Evolutionary conservation across 2,797 vertebrate species (phyloP).

Genomic region (Chelon labrosus): DNA sequence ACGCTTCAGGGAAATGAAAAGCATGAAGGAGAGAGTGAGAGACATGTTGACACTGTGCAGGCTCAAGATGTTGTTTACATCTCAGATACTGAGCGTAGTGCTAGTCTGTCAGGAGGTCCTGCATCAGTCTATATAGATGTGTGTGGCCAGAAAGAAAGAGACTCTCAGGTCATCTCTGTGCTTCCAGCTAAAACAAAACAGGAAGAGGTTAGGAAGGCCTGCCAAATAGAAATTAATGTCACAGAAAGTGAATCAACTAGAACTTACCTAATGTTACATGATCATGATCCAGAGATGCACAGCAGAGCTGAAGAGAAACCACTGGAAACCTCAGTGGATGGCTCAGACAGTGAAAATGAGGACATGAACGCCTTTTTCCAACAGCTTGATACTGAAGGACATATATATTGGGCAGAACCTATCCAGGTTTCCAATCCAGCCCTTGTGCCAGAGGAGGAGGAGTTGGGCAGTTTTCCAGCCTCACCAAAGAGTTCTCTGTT

Average conservation of each 20-base stretch:
- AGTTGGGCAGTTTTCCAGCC: slow-evolving; percentile 30
- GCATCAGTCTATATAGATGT: slow-evolving; percentile 13
- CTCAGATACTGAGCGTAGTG: slow-evolving; percentile 26
- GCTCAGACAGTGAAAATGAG: slow-evolving; percentile 45
- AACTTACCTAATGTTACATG: neutral
- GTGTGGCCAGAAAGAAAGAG: slow-evolving; percentile 37
- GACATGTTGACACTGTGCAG: slow-evolving; percentile 18
- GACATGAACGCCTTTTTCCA: slow-evolving; percentile 59
- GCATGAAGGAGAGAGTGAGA: neutral
- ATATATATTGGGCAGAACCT: slow-evolving; percentile 72
- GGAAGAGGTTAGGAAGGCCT: neutral
- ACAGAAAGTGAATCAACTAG: neutral
- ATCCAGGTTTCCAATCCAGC: slow-evolving; percentile 44
- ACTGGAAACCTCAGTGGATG: slow-evolving; percentile 69
- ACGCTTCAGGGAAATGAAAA: slow-evolving; percentile 1
- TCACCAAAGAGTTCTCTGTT: neutral
- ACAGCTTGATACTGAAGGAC: slow-evolving; percentile 60
- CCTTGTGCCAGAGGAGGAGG: slow-evolving; percentile 22
- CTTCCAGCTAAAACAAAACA: slow-evolving; percentile 17
- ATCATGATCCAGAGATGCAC: neutral
- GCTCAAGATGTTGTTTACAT: slow-evolving; percentile 21
- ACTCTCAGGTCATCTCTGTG: neutral
- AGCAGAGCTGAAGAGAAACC: neutral
- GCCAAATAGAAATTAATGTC: neutral
- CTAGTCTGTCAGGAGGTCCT: slow-evolving; percentile 9